Conservation (phyloP, 2,888 invertebrate species). For the Drosophila subsilvestris region DNA sequence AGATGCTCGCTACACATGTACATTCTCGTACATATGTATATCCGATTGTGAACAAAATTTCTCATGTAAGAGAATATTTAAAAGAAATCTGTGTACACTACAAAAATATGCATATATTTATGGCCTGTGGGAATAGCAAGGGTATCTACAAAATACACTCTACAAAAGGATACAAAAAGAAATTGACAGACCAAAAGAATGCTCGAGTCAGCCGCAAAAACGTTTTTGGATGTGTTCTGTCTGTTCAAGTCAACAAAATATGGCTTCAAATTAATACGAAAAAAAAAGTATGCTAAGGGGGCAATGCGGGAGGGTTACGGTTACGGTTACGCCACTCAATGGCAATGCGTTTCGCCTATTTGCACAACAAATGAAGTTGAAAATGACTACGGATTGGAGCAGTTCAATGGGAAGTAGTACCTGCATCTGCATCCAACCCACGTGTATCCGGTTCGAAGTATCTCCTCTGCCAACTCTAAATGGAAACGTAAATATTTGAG, state of each 20-base stretch:
- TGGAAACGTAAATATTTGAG: slow-evolving; percentile 77
- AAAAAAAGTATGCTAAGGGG: background rate
- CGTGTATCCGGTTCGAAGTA: background rate
- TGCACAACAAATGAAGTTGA: slow-evolving; percentile 78
- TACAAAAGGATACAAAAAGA: background rate
- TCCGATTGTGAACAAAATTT: too few species aligned
- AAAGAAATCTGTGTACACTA: background rate
- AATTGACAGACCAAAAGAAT: slow-evolving; percentile 4
- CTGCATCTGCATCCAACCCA: background rate
- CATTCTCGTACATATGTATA: too few species aligned
- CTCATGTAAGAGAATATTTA: background rate
- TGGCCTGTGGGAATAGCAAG: background rate
- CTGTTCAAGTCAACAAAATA: slow-evolving; percentile 55
- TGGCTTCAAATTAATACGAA: slow-evolving; percentile 62
- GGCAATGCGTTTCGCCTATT: slow-evolving; percentile 69
- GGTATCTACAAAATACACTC: background rate
- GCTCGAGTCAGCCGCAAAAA: slow-evolving; percentile 11
- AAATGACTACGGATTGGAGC: slow-evolving; percentile 59
- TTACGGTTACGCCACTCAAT: background rate
- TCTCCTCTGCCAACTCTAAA: slow-evolving; percentile 61
- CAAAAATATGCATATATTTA: too few species aligned
- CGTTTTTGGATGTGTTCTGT: slow-evolving; percentile 7
- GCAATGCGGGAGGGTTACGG: background rate
- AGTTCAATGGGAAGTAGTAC: slow-evolving; percentile 5
- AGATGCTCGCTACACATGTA: too few species aligned